phyloP scores from a whole-genome alignment of 2,888 invertebrate genomes.

The Tachystola acroxantha region DNA sequence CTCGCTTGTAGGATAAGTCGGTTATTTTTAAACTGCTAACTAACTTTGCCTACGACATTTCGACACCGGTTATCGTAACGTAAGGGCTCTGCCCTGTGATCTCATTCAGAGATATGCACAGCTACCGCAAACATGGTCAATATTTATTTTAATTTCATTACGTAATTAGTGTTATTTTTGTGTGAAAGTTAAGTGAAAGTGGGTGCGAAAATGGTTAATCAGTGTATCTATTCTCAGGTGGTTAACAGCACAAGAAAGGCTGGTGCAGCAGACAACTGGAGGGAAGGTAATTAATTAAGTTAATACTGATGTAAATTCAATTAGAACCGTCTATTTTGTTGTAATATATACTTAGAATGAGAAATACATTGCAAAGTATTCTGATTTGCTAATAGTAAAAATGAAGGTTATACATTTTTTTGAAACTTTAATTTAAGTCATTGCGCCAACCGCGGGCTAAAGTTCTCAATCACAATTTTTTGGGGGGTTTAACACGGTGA shows the following conservation, averaged over 20 bases:
- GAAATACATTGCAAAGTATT: too few relatives aligned
- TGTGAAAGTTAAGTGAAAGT: slow-evolving; percentile 34
- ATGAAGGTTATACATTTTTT: too few relatives aligned
- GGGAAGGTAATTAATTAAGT: slow-evolving; percentile 55
- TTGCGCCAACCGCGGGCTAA: too few relatives aligned
- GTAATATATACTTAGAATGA: too few relatives aligned
- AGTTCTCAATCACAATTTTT: too few relatives aligned
- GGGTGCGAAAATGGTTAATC: slow-evolving; percentile 20
- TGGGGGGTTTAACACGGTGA: too few relatives aligned
- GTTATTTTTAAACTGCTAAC: slow-evolving; percentile 50
- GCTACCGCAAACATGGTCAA: slow-evolving; percentile 50
- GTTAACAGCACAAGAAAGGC: slow-evolving; percentile 84
- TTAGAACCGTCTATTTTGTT: too few relatives aligned
- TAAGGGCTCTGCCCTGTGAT: slow-evolving; percentile 31
- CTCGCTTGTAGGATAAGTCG: slow-evolving; percentile 22
- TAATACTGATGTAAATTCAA: too few relatives aligned
- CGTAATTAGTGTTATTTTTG: slow-evolving; percentile 14
- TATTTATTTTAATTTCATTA: slow-evolving; percentile 24
- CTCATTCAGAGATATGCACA: slow-evolving; percentile 40
- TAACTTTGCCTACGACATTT: slow-evolving; percentile 51
- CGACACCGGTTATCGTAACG: slow-evolving; percentile 49
- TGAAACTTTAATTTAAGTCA: too few relatives aligned
- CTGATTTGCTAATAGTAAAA: too few relatives aligned
- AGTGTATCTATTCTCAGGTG: slow-evolving; percentile 60
- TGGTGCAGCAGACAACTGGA: slow-evolving; percentile 72